Base-by-base conservation (phyloP, 2,113 vertebrate genomes). In the Festucalex cinctus region DNA sequence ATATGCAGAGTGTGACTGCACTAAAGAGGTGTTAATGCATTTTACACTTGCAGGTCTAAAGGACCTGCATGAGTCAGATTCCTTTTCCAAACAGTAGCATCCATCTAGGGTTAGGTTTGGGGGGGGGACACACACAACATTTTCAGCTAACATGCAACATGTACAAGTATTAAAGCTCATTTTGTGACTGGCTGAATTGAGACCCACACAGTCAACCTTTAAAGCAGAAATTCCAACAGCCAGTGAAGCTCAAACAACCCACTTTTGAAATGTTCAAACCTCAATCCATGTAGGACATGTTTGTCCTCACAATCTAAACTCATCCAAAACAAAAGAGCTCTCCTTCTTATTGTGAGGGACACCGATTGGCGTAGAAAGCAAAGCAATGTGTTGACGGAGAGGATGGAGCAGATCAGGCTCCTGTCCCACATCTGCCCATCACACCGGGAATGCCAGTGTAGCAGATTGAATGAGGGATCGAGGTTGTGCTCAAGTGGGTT, bases 391-490 rank as follows among this genome's bases (percentile, higher is more conserved):
- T 90, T 92, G 88, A 90, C 88, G 65, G 66, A 90, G 79, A 81
- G 86, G 86, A 90, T 86, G 73, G 62, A 75, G 79, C 82, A 85
- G 85, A 88, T 77, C 83, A 48, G 81, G 86, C 81, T 84, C 80
- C 79, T 66, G 81, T 76, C 80, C 82, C 84, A 83, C 90, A 90
- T 92, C 90, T 92, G 90, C 80, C 75, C 81, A 64, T 77, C 76
- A 56, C 74, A 79, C 80, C 75, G 76, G 66, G 44, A 48, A 59
- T 74, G 78, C 75, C 71, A 69, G 79, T 53, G 24, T 9, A 71
- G 69, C 75, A 86, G 86, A 88, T 83, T 82, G 86, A 59, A 76
- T 71, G 66, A 80, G 80, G 75, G 84, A 85, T 74, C 61, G 74
- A 73, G 85, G 85, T 85, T 70, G 43, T 68, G 78, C 88, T 92